Conservation (phyloP, 2,888 invertebrate species). For the Eilema caniola region DNA sequence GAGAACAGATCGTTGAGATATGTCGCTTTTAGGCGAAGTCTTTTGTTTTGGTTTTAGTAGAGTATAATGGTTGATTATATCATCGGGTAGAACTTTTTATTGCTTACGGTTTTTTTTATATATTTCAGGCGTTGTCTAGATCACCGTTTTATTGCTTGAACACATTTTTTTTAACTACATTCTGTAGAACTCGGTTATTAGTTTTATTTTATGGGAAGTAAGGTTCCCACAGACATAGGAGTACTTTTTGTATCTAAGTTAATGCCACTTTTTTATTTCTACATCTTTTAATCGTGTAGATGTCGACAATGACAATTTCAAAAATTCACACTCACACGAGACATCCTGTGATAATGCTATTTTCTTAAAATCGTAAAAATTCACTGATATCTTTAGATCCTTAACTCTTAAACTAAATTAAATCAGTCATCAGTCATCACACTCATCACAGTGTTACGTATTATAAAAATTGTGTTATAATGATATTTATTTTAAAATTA, state of each 20-base stretch:
- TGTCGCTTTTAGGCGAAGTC: slow-evolving; percentile 19
- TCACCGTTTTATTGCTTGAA: background rate
- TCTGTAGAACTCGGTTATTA: background rate
- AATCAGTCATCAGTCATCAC: too few relatives aligned
- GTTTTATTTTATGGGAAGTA: background rate
- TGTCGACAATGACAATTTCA: too few relatives aligned
- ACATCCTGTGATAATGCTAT: too few relatives aligned
- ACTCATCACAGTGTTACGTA: background rate
- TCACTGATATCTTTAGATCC: background rate
- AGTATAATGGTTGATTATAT: slow-evolving; percentile 14
- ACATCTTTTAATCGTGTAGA: too few relatives aligned
- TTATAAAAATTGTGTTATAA: background rate
- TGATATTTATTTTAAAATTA: background rate
- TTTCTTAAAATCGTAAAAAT: too few relatives aligned
- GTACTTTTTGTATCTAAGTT: too few relatives aligned
- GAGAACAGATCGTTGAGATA: slow-evolving; percentile 29
- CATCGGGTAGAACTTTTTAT: slow-evolving; percentile 6
- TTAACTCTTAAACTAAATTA: background rate
- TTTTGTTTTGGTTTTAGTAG: slow-evolving; percentile 18
- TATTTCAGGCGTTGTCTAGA: background rate
- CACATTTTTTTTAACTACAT: background rate
- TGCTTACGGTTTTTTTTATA: background rate
- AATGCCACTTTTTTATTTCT: too few relatives aligned
- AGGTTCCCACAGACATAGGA: background rate
- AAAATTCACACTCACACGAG: too few relatives aligned